Percentiles rank a stretch among this genome's conserved stretches.
These are phyloP conservation scores for Laothoe populi DNA, from an alignment of 2,888 invertebrate genomes.

Conservation along the genomic window DNA sequence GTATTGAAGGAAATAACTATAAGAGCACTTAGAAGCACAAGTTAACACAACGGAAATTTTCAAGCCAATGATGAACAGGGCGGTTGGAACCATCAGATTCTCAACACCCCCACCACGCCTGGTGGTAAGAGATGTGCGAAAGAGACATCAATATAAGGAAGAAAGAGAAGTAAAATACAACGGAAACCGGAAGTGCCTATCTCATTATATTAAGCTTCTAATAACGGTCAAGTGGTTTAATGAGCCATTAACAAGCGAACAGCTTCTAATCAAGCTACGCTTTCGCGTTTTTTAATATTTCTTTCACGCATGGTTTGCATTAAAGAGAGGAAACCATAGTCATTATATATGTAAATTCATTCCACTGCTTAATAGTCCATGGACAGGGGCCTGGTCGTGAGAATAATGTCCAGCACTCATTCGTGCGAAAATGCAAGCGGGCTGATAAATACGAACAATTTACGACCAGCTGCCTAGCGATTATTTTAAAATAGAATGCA, in stretches of 20 bases:
- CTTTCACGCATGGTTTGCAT: slow-evolving; percentile 44
- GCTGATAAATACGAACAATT: slow-evolving; percentile 15
- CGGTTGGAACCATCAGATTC: too few relatives aligned
- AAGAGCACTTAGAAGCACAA: too few relatives aligned
- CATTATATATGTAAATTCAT: slow-evolving; percentile 72
- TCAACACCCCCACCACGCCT: too few relatives aligned
- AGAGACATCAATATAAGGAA: too few relatives aligned
- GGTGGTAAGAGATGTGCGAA: too few relatives aligned
- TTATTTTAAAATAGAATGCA: background rate
- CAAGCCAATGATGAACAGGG: too few relatives aligned
- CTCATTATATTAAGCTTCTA: too few relatives aligned
- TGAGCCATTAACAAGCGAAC: background rate
- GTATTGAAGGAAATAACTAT: too few relatives aligned
- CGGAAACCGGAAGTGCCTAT: too few relatives aligned
- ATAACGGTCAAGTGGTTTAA: background rate
- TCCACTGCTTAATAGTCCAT: slow-evolving; percentile 66
- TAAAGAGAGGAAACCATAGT: slow-evolving; percentile 50
- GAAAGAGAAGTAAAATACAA: too few relatives aligned
- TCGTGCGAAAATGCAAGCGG: slow-evolving; percentile 43
- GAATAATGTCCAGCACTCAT: slow-evolving; percentile 55
- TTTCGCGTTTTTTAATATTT: slow-evolving; percentile 56
- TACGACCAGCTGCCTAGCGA: background rate
- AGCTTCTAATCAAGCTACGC: slow-evolving; percentile 45
- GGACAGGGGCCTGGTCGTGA: slow-evolving; percentile 62
- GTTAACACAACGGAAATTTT: too few relatives aligned